Base-by-base conservation (phyloP, 2,113 vertebrate genomes). In the Cryptotis parvus region DNA sequence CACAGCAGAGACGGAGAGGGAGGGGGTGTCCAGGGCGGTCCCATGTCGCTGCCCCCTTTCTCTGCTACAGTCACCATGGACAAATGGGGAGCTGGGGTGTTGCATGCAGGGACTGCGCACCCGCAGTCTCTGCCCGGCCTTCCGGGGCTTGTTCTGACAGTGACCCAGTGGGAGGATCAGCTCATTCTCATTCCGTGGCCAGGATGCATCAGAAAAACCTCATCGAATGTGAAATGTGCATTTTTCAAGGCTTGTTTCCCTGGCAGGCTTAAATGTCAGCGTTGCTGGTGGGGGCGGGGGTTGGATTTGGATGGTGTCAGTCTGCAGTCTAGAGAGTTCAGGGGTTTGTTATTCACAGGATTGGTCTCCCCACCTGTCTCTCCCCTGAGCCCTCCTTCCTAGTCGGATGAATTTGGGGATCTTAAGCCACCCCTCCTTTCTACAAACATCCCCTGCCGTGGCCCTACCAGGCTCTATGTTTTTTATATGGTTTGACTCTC, bases 171-270 rank as follows among this genome's bases (percentile, higher is more conserved):
- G 35, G 74, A 79, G 55, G 70, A 58, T 37, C 49, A 43, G 9
- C 27, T 84, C 24, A 4, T 2, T 77, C 31, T 75, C 85, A 27
- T 58, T 65, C 70, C 52, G 16, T 29, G n/a, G 49, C 7, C 49
- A 87, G 73, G 31, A 18, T 74, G 33, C 1, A 9, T 68, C 29
- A 37, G 35, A 91, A n/a, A 84, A 84, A 29, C 45, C 52, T 69
- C 35, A 7, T 1, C 20, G 87, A 66, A 84, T 49, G 31, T 39
- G 68, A 66, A 91, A 68, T 63, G 69, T 87, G 55, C 31, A 22
- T 78, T 69, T 94, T 89, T 84, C 37, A 73, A 76, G 95, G 52
- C 16, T 58, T 31, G 55, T 80, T 89, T 78, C 29, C 31, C 61
- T 0, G 1, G 3, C 58, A 89, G 81, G 41, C 41, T 87, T 77